Evolutionary conservation across 1,140 invertebrate genomes (phyloP).

Genomic region (Eupeodes corollae): DNA sequence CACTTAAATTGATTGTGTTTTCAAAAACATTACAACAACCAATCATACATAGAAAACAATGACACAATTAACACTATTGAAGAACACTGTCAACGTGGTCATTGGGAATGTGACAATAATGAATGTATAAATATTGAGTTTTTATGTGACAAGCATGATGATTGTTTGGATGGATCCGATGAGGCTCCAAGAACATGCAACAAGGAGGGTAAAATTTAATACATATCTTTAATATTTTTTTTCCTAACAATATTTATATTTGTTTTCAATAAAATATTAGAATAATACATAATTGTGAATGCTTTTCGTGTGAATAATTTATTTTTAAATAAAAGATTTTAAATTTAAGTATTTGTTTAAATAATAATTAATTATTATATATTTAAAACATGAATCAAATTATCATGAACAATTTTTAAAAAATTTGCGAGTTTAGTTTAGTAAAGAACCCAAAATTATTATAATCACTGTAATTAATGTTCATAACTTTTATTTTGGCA

Average conservation of each 20-base stretch:
- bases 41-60: no score
- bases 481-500: constrained; percentile 15
- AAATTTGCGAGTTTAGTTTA: not conserved
- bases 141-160: constrained; percentile 50
- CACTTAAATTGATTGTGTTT: no score
- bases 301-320: not conserved
- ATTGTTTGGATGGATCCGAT: constrained; percentile 59
- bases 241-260: not conserved
- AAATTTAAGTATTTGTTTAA: no score
- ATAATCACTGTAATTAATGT: constrained; percentile 14
- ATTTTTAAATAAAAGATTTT: no score
- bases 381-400: no score
- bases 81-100: constrained; percentile 7
- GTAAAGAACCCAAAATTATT: constrained; percentile 4
- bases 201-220: constrained; percentile 5
- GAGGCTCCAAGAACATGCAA: constrained; percentile 36
- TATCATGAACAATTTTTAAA: not conserved
- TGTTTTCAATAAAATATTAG: not conserved
- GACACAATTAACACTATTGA: no score
- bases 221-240: not conserved
- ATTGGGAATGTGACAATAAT: constrained; percentile 37
- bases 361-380: no score
- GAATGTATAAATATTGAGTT: constrained; percentile 34
- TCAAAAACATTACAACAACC: no score
- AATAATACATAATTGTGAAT: not conserved